Conservation (phyloP, 2,888 invertebrate genomes). For the Notocelia uddmanniana region DNA sequence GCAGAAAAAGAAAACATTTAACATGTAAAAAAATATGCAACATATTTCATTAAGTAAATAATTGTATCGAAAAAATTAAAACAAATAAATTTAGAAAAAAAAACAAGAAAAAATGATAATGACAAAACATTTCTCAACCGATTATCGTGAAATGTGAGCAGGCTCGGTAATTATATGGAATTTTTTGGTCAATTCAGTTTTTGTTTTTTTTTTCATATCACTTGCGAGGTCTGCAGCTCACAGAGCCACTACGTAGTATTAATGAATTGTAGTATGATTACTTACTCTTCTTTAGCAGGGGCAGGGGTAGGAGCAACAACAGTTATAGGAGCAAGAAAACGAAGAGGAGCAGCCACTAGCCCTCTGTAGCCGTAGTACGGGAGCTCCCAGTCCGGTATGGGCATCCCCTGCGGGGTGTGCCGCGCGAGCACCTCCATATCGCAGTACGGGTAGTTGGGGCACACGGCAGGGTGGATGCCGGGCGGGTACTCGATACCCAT, state of each 20-base stretch:
- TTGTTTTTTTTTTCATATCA: no score
- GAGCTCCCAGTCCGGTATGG: constrained; percentile 15
- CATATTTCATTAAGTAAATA: neutral
- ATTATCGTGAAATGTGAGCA: no score
- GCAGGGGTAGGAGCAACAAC: neutral
- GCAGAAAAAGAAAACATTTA: neutral
- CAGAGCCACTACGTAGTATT: no score
- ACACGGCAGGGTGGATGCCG: constrained; percentile 17
- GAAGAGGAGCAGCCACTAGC: neutral
- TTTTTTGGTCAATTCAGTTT: no score
- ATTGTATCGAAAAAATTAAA: no score
- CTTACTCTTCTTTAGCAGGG: neutral
- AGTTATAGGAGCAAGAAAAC: neutral
- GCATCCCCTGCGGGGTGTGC: neutral
- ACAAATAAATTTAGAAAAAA: no score
- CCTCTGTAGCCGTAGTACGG: neutral
- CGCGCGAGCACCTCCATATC: constrained; percentile 5
- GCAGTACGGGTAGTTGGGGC: constrained; percentile 32
- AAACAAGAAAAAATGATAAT: no score
- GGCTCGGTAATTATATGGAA: no score
- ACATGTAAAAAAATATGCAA: neutral
- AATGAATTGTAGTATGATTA: no score
- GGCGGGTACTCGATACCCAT: constrained; percentile 5
- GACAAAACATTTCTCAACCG: no score
- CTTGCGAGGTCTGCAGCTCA: no score